Base-by-base conservation (phyloP, 2,797 vertebrate genomes). In the Gymnothorax javanicus region DNA sequence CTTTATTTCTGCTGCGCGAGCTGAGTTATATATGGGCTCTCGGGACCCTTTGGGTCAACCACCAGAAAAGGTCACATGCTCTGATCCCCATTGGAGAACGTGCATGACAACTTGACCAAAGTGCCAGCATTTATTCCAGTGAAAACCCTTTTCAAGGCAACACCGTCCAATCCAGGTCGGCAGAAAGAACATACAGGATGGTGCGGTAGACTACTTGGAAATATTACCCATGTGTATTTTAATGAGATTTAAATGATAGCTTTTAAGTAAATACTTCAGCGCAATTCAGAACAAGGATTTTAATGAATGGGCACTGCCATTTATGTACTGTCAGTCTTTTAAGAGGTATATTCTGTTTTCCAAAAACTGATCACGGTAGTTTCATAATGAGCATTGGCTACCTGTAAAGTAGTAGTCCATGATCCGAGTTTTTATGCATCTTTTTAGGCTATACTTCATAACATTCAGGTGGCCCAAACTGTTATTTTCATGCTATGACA, bases 21-120 rank as follows among this genome's bases (percentile, higher is more conserved):
- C 90, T 82, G 89, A 88, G 96, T 97, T 98, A 98, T 97, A 98
- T 98, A 97, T 96, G 96, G 96, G 93, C 92, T 91, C 95, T 94
- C 94, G 88, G 89, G 93, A 90, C 89, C 25, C 58, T 91, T 88
- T 92, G 89, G 87, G 91, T 94, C 89, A 93, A 93, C 93, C 95
- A 94, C 92, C 92, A 93, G 94, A 89, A 95, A 95, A 95, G 93
- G 93, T 93, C 93, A 92, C 89, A 90, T 91, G 89, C 88, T 88
- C 86, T 82, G 64, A 92, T 90, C 73, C 75, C 85, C 90, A 86
- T 75, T 86, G 79, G 87, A 85, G 91, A 92, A 92, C 93, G 83
- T 92, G 88, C 90, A 86, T 82, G 88, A 91, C 87, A 84, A 90
- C 86, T 58, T 82, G 56, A n/a, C 57, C 25, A 67, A 59, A 86